These are phyloP conservation scores for Athene noctua DNA, from an alignment of 2,113 vertebrate genomes.

Conservation along the genomic window DNA sequence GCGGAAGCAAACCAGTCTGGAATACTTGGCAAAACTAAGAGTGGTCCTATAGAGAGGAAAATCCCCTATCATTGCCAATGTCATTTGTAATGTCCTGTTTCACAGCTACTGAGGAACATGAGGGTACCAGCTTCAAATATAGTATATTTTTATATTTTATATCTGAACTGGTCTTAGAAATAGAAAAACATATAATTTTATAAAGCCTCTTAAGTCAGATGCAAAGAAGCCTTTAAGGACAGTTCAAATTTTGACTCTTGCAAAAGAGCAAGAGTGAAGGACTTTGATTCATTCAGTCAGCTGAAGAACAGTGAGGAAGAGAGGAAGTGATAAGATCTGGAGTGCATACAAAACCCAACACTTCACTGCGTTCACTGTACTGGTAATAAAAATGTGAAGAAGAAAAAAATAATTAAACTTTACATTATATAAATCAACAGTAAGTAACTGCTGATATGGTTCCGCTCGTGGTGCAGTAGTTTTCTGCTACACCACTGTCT, in stretches of 20 bases:
- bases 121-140: neutral
- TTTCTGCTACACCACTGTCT: neutral
- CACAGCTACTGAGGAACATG: neutral
- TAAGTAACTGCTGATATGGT: neutral
- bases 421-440: neutral
- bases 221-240: neutral
- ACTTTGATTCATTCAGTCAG: neutral
- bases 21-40: neutral
- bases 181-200: neutral
- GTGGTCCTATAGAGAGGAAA: neutral
- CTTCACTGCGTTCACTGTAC: neutral
- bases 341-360: neutral
- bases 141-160: neutral
- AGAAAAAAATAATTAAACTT: neutral
- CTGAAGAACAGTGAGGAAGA: neutral
- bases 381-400: neutral
- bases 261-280: neutral
- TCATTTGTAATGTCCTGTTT: neutral
- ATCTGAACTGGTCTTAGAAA: neutral
- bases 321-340: neutral
- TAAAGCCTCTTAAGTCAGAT: neutral
- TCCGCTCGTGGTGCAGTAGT: neutral
- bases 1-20: neutral
- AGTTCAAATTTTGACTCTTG: neutral
- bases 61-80: neutral